Base-by-base conservation (phyloP, 2,888 invertebrate species). In the Teleogryllus oceanicus region DNA sequence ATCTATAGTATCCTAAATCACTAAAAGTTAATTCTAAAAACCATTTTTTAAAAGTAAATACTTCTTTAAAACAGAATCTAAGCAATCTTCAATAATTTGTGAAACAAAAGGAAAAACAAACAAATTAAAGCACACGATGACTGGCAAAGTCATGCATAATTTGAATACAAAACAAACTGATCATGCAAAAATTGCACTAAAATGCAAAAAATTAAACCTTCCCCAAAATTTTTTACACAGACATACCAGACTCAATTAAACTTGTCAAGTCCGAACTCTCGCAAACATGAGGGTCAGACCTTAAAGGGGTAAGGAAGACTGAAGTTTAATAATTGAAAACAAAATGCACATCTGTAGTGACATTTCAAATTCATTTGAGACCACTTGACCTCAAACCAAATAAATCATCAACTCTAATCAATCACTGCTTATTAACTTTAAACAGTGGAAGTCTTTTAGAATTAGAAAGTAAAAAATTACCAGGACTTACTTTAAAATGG, bases 401-500 rank as follows among this genome's bases (percentile, higher is more conserved):
- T 37, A 37, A 37, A 37, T 37, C 37, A 37, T 37, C 37, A 37
- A 37, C 37, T 37, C 5, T 37, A 37, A 37, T 37, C 37, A 37
- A 37, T 37, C 0, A 8, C 8, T 8, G 37, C 5, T 37, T 8
- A 8, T 5, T 1, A 37, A 37, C 24, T 37, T 37, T 37, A 37
- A 37, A 37, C 37, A 37, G 37, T 37, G 24, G 1, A 37, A 37
- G 37, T 37, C 37, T 37, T 37, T 5, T 8, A 24, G 37, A 37
- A 37, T 37, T 37, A 37, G 5, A 37, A 5, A 37, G 37, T 8
- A 37, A 8, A 4, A 21, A 37, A 37, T 37, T 37, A 8, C 37
- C 8, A 75, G 37, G 13, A 81, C 78, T 84, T 85, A 94, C 94
- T 90, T 95, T 96, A 85, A 97, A 98, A 85, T 94, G 94, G 85